Percentiles rank a stretch among this genome's conserved stretches.
Evolutionary conservation across 2,888 invertebrate species (phyloP).

Genomic region (Lordiphosa andalusiaca): DNA sequence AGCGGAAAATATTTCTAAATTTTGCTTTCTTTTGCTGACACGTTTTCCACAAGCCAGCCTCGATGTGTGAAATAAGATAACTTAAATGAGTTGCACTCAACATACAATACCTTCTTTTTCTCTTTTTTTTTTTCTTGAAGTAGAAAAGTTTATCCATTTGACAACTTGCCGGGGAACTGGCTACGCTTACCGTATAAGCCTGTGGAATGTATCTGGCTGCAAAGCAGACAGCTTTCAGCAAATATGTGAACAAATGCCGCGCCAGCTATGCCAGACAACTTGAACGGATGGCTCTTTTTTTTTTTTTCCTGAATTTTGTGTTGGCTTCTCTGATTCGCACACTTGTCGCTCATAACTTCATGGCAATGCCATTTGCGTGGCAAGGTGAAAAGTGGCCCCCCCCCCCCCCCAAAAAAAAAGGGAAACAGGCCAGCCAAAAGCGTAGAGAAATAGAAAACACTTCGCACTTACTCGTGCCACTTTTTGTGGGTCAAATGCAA

Average conservation of each 20-base stretch:
- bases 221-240: conserved; percentile 20
- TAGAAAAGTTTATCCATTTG: too few species aligned
- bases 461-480: conserved; percentile 36
- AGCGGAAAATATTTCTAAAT: too few species aligned
- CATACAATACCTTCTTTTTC: too few species aligned
- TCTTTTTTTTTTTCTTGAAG: too few species aligned
- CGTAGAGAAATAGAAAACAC: conserved; percentile 49
- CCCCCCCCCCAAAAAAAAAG: conserved; percentile 8
- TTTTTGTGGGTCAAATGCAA: conserved; percentile 47
- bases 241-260: conserved; percentile 19
- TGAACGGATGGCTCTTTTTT: conserved; percentile 8
- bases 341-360: conserved; percentile 69
- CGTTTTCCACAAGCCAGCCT: too few species aligned
- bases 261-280: conserved; percentile 6
- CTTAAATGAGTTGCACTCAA: too few species aligned
- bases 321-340: conserved; percentile 52
- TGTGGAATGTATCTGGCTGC: conserved; percentile 27
- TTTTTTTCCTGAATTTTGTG: conserved; percentile 11
- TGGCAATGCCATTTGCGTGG: conserved; percentile 49
- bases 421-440: conserved; percentile 6
- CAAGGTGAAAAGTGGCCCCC: conserved; percentile 39
- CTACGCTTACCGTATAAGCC: conserved; percentile 7
- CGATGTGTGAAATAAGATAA: too few species aligned
- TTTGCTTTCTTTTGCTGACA: too few species aligned
- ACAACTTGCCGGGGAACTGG: neutral